phyloP scores from a whole-genome alignment of 2,113 vertebrate species.

The Probosciger aterrimus region DNA sequence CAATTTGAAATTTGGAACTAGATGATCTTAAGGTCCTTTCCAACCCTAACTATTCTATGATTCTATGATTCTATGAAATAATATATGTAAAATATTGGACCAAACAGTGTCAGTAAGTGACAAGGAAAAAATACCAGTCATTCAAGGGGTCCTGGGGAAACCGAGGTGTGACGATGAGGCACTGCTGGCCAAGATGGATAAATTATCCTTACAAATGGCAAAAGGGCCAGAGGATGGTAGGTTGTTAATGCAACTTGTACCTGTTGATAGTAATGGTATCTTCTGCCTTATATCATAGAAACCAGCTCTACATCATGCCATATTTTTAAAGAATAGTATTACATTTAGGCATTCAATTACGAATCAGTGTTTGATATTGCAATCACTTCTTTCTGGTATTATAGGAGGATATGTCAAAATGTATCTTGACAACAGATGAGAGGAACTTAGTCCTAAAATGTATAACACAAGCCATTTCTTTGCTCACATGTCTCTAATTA shows the following conservation, averaged over 20 bases:
- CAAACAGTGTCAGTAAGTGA: background rate
- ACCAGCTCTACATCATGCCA: background rate
- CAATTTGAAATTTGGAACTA: too few species aligned
- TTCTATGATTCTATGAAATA: too few species aligned
- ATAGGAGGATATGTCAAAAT: background rate
- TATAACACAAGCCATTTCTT: background rate
- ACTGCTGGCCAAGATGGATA: background rate
- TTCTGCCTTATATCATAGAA: background rate
- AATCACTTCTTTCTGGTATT: background rate
- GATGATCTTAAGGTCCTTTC: too few species aligned
- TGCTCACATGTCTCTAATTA: background rate
- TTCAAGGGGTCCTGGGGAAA: background rate
- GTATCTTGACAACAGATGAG: background rate
- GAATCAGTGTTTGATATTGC: background rate
- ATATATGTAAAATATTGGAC: background rate
- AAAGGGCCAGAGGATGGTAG: background rate
- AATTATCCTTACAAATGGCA: background rate
- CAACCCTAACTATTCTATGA: too few species aligned
- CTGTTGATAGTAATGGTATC: background rate
- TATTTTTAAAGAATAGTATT: background rate
- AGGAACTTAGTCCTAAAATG: background rate
- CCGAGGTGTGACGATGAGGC: background rate
- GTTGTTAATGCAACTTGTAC: background rate
- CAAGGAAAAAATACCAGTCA: background rate
- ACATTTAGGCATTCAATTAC: background rate